Conservation (phyloP, 2,797 vertebrate species). For the Cuniculus paca region DNA sequence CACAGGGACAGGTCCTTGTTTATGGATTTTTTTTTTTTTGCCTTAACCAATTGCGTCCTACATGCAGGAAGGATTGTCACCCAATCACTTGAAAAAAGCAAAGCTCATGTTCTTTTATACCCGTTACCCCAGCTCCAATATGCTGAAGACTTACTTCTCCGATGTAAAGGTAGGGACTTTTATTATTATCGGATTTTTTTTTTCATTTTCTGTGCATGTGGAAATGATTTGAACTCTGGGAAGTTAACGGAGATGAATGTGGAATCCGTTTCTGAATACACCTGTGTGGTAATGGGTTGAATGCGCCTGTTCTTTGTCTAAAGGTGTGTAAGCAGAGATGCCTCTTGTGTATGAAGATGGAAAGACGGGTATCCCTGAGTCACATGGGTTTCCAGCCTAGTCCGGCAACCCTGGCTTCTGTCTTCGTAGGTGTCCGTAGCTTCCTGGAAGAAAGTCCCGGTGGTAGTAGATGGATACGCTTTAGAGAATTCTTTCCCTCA, state of each 20-base stretch:
- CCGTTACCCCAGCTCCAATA: slow-evolving; percentile 98
- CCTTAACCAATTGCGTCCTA: slow-evolving; percentile 94
- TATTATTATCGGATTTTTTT: neutral
- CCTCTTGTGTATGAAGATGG: neutral
- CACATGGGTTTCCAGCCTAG: neutral
- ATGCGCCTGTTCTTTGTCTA: neutral
- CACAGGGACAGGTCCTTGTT: neutral
- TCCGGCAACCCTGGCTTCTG: neutral
- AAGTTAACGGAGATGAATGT: slow-evolving; percentile 53
- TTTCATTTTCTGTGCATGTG: slow-evolving; percentile 2
- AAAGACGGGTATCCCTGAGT: neutral
- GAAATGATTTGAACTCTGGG: slow-evolving; percentile 39
- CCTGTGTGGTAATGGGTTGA: slow-evolving; percentile 4
- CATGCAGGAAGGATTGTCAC: slow-evolving; percentile 99
- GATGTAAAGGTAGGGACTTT: slow-evolving; percentile 96
- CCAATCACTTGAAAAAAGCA: slow-evolving; percentile 99
- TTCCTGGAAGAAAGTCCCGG: slow-evolving; percentile 78
- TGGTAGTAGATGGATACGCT: slow-evolving; percentile 78
- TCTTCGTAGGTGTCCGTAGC: slow-evolving; percentile 46
- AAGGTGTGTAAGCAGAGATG: slow-evolving; percentile 4
- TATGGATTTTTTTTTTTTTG: slow-evolving; percentile 82
- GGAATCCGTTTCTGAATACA: neutral
- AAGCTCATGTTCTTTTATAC: slow-evolving; percentile 99
- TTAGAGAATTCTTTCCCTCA: slow-evolving; percentile 80
- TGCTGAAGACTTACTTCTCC: slow-evolving; percentile 99